Evolutionary conservation across 2,797 vertebrate species (phyloP), one percentile per base, ranked within the genome.

Genomic region (Esox lucius): DNA sequence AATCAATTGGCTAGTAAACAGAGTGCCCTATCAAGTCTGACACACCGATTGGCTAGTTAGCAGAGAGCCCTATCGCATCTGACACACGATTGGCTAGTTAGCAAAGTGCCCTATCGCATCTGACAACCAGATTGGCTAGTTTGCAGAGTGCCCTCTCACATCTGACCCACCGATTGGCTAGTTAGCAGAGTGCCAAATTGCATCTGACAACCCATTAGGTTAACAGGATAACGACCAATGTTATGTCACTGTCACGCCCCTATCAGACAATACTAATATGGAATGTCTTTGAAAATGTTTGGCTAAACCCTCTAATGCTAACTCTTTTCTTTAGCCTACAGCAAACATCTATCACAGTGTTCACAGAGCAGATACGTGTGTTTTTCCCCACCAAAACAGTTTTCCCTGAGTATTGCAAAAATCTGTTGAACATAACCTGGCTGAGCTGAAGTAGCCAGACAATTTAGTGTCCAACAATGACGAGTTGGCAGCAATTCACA

Each of bases 111-210:
- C 28, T 59, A 59, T 22, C 49, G 33, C 13, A 22, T 17, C 17
- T 71, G 31, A 71, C 51, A 72, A 53, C 22, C 33, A 15, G 12
- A 70, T 46, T 28, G 51, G 24, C 26, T 26, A 71, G 69, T 35
- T 24, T 65, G 42, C 35, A 28, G 19, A 22, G 8, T 56, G 71
- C 22, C 22, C 28, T 59, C 59, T 22, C 28, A 39, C 13, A 22
- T 8, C 33, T 39, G 28, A 71, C 31, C 61, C 53, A 15, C 35
- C 13, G 15, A 49, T 39, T 26, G 49, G 24, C 24, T 22, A 71
- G 68, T 33, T 16, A 64, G 48, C 48, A 26, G 22, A 26, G 17
- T 53, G 71, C 22, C 22, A 15, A 53, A 53, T n/a, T 24, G 31
- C 11, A 19, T 33, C 33, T 2, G 33, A 33, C 33, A 33, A 2